Evolutionary conservation across 2,888 invertebrate species (phyloP), one percentile per base, ranked within the genome.

Genomic region (Troides aeacus): DNA sequence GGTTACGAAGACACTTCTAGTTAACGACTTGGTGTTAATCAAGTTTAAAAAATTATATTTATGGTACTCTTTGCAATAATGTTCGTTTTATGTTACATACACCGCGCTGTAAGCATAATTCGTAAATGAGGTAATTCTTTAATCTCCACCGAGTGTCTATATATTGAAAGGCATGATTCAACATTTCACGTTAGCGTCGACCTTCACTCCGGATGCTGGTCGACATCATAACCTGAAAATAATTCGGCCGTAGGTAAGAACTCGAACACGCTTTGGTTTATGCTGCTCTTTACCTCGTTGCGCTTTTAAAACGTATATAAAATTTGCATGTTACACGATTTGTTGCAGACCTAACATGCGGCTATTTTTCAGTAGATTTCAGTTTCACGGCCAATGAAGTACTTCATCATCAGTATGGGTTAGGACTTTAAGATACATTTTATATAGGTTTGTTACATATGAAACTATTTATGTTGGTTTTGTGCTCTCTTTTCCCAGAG

Each of bases 171-270:
- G 78, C 78, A 81, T 84, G 83, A 84, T 81, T 85, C 82, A 84
- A 78, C 74, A 69, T 75, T 66, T 69, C 76, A 74, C 77, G 74
- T 78, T 75, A 74, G 73, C 72, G 46, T 42, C 78, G 83, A 79
- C 87, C 85, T 86, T 85, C 84, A 77, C 71, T 75, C 73, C 75
- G 74, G 75, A 72, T 78, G 77, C 71, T 70, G 75, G 78, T 78
- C 77, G 80, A 82, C 85, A 86, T 88, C 89, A 87, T 81, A 76
- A 76, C 81, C 86, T 86, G 84, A 85, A 88, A 90, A 89, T 89
- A 89, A 83, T 85, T 79, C 79, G 71, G 75, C 72, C 76, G 76
- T 70, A 66, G 39, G 53, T 58, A 63, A 62, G 63, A 66, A 57
- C 70, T 63, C 66, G 70, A 36, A 12, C 42, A 17, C n/a, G 70